These are phyloP conservation scores for Gallinago nigripennis DNA, from an alignment of 2,797 vertebrate genomes.

Conservation along the genomic window DNA sequence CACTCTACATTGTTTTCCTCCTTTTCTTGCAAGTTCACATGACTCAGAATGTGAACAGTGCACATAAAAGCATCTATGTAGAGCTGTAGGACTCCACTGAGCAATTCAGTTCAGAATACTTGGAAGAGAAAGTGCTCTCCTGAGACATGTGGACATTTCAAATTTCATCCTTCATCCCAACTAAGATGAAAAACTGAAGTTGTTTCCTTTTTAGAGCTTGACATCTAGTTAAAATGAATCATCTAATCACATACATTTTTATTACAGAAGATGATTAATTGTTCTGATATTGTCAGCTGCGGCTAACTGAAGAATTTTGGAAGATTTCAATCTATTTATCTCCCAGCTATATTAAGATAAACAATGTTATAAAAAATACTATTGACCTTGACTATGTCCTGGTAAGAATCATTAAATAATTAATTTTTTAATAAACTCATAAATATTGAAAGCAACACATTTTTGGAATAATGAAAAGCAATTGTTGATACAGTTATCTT, in stretches of 20 bases:
- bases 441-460: neutral
- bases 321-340: neutral
- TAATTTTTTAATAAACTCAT: neutral
- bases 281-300: neutral
- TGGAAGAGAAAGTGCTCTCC: neutral
- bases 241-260: neutral
- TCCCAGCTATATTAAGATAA: neutral
- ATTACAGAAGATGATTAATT: neutral
- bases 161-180: slow-evolving; percentile 1
- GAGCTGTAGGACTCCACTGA: neutral
- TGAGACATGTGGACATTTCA: neutral
- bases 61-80: neutral
- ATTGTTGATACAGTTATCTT: neutral
- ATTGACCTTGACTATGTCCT: neutral
- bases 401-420: neutral
- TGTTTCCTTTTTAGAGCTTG: neutral
- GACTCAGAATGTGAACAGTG: neutral
- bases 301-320: neutral
- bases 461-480: neutral
- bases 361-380: neutral
- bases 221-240: neutral
- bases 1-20: neutral
- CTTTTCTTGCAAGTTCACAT: neutral
- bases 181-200: neutral
- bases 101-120: neutral